Conservation (phyloP, 2,797 vertebrate species). For the Apodemus agrarius region DNA sequence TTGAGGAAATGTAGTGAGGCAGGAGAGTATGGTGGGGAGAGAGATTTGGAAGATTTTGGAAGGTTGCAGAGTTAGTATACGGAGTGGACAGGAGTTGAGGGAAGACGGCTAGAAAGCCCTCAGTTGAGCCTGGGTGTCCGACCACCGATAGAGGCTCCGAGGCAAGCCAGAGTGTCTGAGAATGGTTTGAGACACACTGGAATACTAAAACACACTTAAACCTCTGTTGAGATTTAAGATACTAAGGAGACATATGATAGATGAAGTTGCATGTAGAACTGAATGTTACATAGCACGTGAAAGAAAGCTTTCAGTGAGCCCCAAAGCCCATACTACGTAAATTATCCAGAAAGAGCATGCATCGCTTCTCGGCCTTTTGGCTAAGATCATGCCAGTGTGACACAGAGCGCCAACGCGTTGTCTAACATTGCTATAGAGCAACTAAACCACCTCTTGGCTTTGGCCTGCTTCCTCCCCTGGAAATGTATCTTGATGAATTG, state of each 20-base stretch:
- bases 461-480: neutral
- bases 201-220: neutral
- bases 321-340: neutral
- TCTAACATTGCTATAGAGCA: neutral
- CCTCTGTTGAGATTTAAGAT: neutral
- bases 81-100: neutral
- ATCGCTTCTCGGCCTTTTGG: too few relatives aligned
- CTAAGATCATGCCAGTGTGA: neutral
- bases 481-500: neutral
- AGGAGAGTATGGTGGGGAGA: neutral
- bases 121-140: neutral
- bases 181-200: neutral
- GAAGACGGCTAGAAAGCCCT: neutral
- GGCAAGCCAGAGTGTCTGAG: neutral
- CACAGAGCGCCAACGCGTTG: neutral
- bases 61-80: neutral
- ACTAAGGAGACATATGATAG: neutral
- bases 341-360: neutral
- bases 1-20: neutral
- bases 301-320: neutral
- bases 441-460: neutral
- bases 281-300: neutral
- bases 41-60: neutral
- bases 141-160: neutral
- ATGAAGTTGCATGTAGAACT: neutral